Conservation (phyloP, 2,113 vertebrate species). For the Miniopterus natalensis region DNA sequence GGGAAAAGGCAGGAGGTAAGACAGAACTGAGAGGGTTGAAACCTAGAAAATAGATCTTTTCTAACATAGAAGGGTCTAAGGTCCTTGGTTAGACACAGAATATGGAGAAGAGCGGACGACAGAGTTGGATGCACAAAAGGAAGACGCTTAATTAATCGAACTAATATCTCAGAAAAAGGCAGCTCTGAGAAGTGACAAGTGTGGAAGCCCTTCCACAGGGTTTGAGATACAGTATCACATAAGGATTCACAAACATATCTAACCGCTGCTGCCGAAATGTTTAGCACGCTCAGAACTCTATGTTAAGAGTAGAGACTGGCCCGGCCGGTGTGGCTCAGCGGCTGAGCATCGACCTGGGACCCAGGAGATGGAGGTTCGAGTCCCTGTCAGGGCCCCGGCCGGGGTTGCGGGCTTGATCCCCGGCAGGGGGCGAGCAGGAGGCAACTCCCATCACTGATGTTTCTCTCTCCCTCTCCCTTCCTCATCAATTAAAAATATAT, state of each 20-base stretch:
- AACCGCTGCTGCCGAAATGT: constrained; percentile 4
- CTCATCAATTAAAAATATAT: too few species aligned
- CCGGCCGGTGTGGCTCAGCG: too few species aligned
- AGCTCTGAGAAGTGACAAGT: background rate
- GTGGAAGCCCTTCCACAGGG: background rate
- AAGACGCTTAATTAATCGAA: constrained; percentile 7
- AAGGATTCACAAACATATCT: background rate
- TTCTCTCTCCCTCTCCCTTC: too few species aligned
- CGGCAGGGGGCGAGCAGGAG: too few species aligned
- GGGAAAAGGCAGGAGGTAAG: background rate
- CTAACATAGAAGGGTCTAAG: background rate
- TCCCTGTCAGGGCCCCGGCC: too few species aligned
- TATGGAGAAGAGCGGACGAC: background rate
- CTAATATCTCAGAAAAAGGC: constrained; percentile 40
- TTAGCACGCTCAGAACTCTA: background rate
- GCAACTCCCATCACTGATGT: too few species aligned
- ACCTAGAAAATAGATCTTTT: background rate
- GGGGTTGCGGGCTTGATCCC: too few species aligned
- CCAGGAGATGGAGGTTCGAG: too few species aligned
- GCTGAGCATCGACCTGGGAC: too few species aligned
- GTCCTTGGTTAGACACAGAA: background rate
- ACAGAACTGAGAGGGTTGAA: background rate
- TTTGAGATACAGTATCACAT: background rate
- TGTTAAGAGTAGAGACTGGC: background rate
- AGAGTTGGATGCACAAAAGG: background rate